Base-by-base conservation (phyloP, 2,888 invertebrate genomes). In the Agonopterix subpropinquella region DNA sequence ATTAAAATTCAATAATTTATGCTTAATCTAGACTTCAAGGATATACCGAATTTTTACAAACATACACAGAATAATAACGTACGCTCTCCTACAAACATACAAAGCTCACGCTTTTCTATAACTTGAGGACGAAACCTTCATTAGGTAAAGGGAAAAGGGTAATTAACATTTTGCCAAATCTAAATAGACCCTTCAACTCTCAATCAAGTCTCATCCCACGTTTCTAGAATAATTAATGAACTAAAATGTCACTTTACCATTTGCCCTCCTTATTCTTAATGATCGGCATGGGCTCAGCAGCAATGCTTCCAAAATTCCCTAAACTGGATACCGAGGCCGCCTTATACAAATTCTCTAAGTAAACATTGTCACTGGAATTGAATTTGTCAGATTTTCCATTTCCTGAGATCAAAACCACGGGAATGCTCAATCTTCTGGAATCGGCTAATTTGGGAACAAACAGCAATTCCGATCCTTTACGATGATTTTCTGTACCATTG, bases 231-330 rank as follows among this genome's bases (percentile, higher is more conserved):
- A 28, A 28, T 28, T 39, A n/a, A n/a, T 39, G 39, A 11, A 39
- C 39, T 39, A 52, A 47, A 50, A 53, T 51, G 52, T 49, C 50
- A 47, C 61, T 70, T 60, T 78, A 82, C 89, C 90, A 88, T 79
- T 87, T 88, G 28, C 87, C 87, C 51, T 86, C 83, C 52, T 85
- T 87, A 50, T 87, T 86, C 67, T 85, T 87, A 48, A 84, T 85
- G 49, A 87, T 82, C 4, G 88, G 85, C 81, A 88, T 77, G 0
- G 88, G 87, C 56, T 80, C 88, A 0, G 75, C 85, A 1, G 73
- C 82, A 11, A 86, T 79, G 43, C 62, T 77, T 0, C 86, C 86
- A 28, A 88, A 86, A 62, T 83, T 85, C 0, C 88, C 87, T 52
- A 88, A 73, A 64, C 88, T 88, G 1, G 82, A 80, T 9, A 84